Conservation (phyloP, 2,888 invertebrate species). For the Ptilodon capucinus region DNA sequence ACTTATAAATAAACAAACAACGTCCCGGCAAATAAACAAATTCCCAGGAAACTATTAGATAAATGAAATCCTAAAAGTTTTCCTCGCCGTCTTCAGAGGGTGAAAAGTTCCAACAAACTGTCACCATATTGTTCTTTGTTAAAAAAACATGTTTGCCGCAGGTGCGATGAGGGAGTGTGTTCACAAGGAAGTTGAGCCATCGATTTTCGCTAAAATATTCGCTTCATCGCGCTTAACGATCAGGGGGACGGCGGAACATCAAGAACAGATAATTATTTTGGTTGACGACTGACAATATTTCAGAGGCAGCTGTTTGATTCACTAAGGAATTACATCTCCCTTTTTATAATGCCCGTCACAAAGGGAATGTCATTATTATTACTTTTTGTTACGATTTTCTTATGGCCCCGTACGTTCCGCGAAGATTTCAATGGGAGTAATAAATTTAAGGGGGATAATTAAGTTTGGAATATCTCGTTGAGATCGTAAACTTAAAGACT, state of each 20-base stretch:
- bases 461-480: constrained; percentile 29
- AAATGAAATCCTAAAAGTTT: constrained; percentile 18
- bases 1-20: not conserved
- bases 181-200: constrained; percentile 28
- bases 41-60: constrained; percentile 7
- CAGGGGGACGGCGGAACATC: constrained; percentile 33
- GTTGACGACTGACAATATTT: constrained; percentile 55
- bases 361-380: constrained; percentile 43
- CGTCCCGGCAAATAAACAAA: not conserved
- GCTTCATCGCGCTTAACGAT: constrained; percentile 53
- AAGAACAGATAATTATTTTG: constrained; percentile 60
- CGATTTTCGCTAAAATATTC: constrained; percentile 52
- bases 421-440: constrained; percentile 48
- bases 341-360: constrained; percentile 41
- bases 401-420: constrained; percentile 44
- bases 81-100: constrained; percentile 8
- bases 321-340: constrained; percentile 45
- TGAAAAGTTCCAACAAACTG: constrained; percentile 8
- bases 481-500: constrained; percentile 15
- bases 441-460: constrained; percentile 41
- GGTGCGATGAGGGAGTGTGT: constrained; percentile 34
- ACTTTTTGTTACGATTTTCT: constrained; percentile 46
- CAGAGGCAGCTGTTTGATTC: constrained; percentile 60
- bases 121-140: constrained; percentile 22
- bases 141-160: constrained; percentile 36